Conservation (phyloP, 2,797 vertebrate species). For the Crocodylus rhombifer region DNA sequence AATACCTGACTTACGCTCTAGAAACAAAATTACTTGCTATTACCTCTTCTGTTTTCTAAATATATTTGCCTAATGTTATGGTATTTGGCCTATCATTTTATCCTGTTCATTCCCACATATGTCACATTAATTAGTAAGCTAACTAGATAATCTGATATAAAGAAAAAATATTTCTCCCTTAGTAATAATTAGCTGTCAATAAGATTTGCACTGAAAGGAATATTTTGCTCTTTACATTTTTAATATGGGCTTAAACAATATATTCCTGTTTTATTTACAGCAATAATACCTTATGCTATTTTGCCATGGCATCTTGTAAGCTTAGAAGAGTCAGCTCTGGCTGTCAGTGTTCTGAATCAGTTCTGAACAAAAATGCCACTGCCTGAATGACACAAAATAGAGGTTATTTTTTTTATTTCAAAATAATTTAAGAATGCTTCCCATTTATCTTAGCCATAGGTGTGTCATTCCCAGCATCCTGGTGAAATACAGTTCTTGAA, state of each 20-base stretch:
- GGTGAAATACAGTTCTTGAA: background rate
- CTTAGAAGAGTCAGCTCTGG: background rate
- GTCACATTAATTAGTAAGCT: background rate
- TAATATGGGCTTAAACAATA: background rate
- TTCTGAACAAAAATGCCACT: background rate
- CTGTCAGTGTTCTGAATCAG: background rate
- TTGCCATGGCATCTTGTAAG: background rate
- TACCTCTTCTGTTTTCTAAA: conserved; percentile 21
- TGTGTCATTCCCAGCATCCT: background rate
- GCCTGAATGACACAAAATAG: background rate
- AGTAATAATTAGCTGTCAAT: background rate
- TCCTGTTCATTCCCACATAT: background rate
- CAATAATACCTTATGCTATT: background rate
- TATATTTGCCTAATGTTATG: background rate
- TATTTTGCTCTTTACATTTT: background rate
- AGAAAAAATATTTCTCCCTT: background rate
- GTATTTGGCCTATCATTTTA: background rate
- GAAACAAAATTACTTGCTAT: conserved; percentile 53
- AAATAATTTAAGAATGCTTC: background rate
- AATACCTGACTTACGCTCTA: conserved; percentile 61
- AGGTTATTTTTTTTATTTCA: background rate
- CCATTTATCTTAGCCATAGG: background rate
- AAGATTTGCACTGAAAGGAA: background rate
- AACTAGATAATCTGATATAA: background rate
- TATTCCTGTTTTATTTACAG: background rate